phyloP scores from a whole-genome alignment of 2,888 invertebrate genomes.

The Leucozona laternaria region DNA sequence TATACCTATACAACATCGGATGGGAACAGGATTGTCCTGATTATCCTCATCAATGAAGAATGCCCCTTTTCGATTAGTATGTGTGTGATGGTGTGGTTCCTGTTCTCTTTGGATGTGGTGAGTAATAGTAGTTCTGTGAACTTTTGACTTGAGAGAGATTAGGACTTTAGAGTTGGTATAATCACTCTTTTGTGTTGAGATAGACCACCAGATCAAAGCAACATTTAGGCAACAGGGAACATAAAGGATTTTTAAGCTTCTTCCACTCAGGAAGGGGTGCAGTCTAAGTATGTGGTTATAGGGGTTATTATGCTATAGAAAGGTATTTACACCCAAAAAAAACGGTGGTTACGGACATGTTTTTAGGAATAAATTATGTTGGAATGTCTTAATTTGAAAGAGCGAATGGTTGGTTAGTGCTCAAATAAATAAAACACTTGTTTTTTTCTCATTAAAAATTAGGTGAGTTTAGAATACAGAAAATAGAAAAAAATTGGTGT shows the following conservation, averaged over 20 bases:
- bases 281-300: slow-evolving; percentile 56
- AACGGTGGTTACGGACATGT: slow-evolving; percentile 27
- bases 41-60: slow-evolving; percentile 57
- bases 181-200: slow-evolving; percentile 61
- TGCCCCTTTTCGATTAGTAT: slow-evolving; percentile 56
- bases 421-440: neutral
- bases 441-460: neutral
- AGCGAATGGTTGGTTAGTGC: neutral
- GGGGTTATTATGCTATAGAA: slow-evolving; percentile 21
- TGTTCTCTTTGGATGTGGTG: slow-evolving; percentile 50
- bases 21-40: slow-evolving; percentile 61
- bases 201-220: slow-evolving; percentile 45
- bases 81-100: neutral
- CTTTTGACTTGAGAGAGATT: slow-evolving; percentile 68
- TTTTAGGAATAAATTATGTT: slow-evolving; percentile 22
- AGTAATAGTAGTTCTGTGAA: slow-evolving; percentile 66
- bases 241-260: slow-evolving; percentile 27
- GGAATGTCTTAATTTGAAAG: neutral
- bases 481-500: no score
- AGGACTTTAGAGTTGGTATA: slow-evolving; percentile 62
- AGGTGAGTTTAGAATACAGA: no score
- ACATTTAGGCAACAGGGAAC: slow-evolving; percentile 25
- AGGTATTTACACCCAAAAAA: slow-evolving; percentile 23
- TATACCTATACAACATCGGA: slow-evolving; percentile 5
- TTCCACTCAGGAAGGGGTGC: neutral